Percentiles rank a stretch among this genome's conserved stretches.
These are phyloP conservation scores for Girardia tigrina DNA, from an alignment of 2,888 invertebrate genomes.

Conservation along the genomic window DNA sequence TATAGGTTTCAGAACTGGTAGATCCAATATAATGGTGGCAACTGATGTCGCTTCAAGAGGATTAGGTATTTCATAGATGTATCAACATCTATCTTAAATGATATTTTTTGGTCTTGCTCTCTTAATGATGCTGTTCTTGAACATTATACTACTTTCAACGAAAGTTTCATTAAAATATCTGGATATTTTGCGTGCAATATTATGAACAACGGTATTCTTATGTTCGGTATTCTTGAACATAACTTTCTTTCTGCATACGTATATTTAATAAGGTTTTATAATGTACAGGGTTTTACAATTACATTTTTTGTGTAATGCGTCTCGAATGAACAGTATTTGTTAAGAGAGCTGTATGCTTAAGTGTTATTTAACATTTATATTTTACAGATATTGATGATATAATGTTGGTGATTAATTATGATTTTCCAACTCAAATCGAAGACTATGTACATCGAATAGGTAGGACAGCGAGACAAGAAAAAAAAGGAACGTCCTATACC, in stretches of 20 bases:
- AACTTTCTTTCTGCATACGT: no score
- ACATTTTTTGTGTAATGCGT: neutral
- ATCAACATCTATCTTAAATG: conserved; percentile 2
- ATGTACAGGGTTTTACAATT: neutral
- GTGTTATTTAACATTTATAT: neutral
- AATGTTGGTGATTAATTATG: conserved; percentile 90
- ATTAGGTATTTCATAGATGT: conserved; percentile 15
- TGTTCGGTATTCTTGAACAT: no score
- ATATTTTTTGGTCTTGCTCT: neutral
- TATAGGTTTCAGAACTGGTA: conserved; percentile 15
- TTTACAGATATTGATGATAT: conserved; percentile 83
- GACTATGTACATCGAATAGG: conserved; percentile 96
- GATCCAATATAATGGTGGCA: conserved; percentile 17
- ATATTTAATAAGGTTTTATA: no score
- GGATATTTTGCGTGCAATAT: no score
- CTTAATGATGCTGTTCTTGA: conserved; percentile 17
- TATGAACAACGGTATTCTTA: no score
- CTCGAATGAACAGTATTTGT: neutral
- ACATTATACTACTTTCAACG: neutral
- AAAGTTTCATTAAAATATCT: neutral
- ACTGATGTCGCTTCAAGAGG: conserved; percentile 18
- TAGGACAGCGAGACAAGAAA: conserved; percentile 77
- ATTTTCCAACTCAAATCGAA: conserved; percentile 89
- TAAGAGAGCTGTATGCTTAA: neutral
- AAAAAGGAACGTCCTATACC: conserved; percentile 84